Conservation (phyloP, 2,113 vertebrate genomes). For the Lasiurus borealis region DNA sequence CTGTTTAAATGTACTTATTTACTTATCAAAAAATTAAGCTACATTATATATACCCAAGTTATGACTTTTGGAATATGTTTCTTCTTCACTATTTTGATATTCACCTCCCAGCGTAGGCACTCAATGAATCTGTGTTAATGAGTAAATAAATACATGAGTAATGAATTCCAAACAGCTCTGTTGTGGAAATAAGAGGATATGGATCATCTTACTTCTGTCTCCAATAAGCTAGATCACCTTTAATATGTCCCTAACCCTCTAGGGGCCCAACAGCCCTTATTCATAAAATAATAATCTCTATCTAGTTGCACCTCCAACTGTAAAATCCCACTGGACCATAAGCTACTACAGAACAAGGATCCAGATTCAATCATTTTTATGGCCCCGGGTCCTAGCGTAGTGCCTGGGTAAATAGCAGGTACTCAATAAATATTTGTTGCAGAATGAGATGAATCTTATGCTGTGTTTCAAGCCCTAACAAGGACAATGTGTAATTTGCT, state of each 20-base stretch:
- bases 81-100: not conserved
- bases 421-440: constrained; percentile 58
- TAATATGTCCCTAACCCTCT: not conserved
- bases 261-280: not conserved
- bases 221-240: not conserved
- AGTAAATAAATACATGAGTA: not conserved
- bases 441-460: constrained; percentile 28
- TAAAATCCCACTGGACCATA: not conserved
- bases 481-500: constrained; percentile 69
- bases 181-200: not conserved
- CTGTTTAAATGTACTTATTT: not conserved
- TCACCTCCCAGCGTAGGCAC: not conserved
- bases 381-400: not conserved
- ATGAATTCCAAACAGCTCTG: not conserved
- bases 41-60: not conserved
- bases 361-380: not conserved
- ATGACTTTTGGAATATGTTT: not conserved
- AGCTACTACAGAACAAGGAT: not conserved
- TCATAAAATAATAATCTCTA: not conserved
- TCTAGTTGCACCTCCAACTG: not conserved
- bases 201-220: not conserved
- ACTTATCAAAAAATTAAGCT: not conserved
- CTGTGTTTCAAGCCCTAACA: constrained; percentile 68
- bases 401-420: constrained; percentile 30
- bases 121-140: not conserved